Conservation (phyloP, 2,888 invertebrate species). For the Oasisia sp. region DNA sequence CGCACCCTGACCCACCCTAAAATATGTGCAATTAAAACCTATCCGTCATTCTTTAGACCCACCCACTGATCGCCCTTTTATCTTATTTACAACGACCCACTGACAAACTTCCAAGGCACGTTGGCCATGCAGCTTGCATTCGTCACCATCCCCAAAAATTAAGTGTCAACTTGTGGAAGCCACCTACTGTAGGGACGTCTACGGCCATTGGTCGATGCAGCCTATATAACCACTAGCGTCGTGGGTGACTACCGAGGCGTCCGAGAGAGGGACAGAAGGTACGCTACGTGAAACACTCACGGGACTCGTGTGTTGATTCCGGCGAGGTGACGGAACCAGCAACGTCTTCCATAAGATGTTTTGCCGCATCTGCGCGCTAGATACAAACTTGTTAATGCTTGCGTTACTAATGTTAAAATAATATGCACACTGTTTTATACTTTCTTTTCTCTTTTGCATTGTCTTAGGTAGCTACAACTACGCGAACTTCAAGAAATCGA, state of each 20-base stretch:
- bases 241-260: background rate
- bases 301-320: background rate
- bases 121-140: too few relatives aligned
- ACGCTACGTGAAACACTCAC: background rate
- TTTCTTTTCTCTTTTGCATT: background rate
- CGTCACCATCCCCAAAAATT: too few relatives aligned
- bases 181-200: background rate
- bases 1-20: background rate
- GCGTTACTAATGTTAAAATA: background rate
- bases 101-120: background rate
- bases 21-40: background rate
- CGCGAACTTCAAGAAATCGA: background rate
- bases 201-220: background rate
- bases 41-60: too few relatives aligned
- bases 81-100: background rate
- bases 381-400: background rate
- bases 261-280: background rate
- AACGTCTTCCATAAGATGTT: background rate
- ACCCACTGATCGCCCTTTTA: background rate
- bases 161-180: background rate
- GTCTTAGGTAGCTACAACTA: background rate
- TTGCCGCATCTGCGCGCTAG: background rate
- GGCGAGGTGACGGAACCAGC: background rate
- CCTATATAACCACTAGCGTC: conserved; percentile 1
- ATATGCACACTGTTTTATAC: background rate